Evolutionary conservation across 2,113 vertebrate genomes (phyloP).

Genomic region (Rousettus leschenaultii): DNA sequence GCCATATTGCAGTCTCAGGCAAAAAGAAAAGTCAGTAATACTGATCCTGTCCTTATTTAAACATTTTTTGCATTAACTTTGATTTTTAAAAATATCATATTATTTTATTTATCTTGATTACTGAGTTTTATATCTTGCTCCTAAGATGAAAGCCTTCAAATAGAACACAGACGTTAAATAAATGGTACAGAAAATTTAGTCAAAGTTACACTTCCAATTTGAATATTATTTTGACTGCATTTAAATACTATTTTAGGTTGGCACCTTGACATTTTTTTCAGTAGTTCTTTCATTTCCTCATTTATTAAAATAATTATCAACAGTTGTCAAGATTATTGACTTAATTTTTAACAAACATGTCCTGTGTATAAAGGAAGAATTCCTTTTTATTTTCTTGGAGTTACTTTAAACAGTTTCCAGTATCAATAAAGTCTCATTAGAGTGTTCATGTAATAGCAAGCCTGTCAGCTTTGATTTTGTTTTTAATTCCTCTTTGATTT

Average conservation of each 20-base stretch:
- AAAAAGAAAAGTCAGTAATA: neutral
- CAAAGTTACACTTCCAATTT: conserved; percentile 12
- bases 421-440: neutral
- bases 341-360: neutral
- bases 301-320: conserved; percentile 48
- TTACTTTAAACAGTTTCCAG: conserved; percentile 31
- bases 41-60: neutral
- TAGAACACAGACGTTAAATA: neutral
- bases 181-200: neutral
- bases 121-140: neutral
- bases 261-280: neutral
- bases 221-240: conserved; percentile 5
- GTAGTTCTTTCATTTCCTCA: conserved; percentile 11
- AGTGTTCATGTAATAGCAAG: neutral
- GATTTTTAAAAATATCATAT: neutral
- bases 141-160: neutral
- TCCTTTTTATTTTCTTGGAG: conserved; percentile 41
- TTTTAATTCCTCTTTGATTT: conserved; percentile 48
- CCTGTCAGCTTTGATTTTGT: conserved; percentile 12
- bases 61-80: neutral
- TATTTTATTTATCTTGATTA: neutral
- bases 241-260: conserved; percentile 18
- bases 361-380: neutral
- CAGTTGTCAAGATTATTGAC: neutral
- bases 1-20: neutral